phyloP scores from a whole-genome alignment of 2,797 vertebrate genomes.

The Clarias platycephalus region DNA sequence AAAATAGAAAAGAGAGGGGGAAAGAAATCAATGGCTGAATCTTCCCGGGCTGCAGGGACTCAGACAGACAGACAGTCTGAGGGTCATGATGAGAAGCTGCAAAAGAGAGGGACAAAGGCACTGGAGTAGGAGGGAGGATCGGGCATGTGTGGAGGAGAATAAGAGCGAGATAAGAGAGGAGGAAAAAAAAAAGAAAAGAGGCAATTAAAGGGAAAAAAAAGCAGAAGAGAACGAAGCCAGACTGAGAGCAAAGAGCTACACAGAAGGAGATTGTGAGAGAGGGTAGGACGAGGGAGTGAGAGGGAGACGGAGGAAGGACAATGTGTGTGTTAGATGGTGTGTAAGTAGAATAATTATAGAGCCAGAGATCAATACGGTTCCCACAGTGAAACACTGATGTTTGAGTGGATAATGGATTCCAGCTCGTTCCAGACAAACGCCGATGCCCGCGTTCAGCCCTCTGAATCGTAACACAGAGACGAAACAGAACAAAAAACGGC shows the following conservation, averaged over 20 bases:
- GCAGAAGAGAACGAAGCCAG: not conserved
- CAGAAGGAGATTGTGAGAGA: conserved; percentile 20
- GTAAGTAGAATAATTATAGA: conserved; percentile 74
- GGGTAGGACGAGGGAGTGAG: conserved; percentile 7
- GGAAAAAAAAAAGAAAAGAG: conserved; percentile 4
- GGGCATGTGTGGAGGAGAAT: conserved; percentile 46
- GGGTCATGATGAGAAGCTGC: conserved; percentile 24
- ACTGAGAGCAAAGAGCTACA: conserved; percentile 13
- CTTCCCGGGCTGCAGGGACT: conserved; percentile 35
- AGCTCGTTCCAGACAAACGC: conserved; percentile 60
- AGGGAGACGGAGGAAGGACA: conserved; percentile 3
- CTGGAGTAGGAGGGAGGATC: conserved; percentile 33
- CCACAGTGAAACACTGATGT: conserved; percentile 75
- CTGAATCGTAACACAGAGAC: conserved; percentile 2
- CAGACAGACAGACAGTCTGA: conserved; percentile 14
- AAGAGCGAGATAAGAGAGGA: conserved; percentile 43
- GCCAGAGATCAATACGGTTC: conserved; percentile 80
- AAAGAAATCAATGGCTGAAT: conserved; percentile 52
- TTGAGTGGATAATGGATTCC: conserved; percentile 75
- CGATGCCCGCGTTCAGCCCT: conserved; percentile 44
- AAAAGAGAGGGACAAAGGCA: conserved; percentile 18
- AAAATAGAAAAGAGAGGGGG: conserved; percentile 40
- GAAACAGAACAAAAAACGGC: not conserved
- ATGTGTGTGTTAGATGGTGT: conserved; percentile 41
- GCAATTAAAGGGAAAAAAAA: conserved; percentile 46